Base-by-base conservation (phyloP, 2,888 invertebrate genomes). In the Mesorhabditis sp. region DNA sequence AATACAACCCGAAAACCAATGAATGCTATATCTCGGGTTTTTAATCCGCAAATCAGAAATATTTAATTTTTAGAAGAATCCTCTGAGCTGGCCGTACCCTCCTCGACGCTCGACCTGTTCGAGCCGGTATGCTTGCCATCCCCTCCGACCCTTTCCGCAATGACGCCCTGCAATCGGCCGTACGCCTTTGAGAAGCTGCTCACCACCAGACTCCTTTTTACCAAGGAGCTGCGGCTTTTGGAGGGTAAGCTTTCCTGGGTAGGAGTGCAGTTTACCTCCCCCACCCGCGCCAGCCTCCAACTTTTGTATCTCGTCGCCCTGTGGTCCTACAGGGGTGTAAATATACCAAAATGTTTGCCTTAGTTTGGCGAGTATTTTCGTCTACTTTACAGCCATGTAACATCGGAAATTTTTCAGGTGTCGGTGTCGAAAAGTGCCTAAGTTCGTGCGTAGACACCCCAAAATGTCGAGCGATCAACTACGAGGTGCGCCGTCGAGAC, bases 91-190 rank as follows among this genome's bases (percentile, higher is more conserved):
- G 75, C 76, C 44, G 74, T 78, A 66, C 74, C 79, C 10, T 79
- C 83, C 0, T 66, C 73, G 15, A 72, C 70, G 4, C 71, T 80
- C 7, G 81, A 83, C 74, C 76, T 84, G 13, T 84, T 78, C 71
- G 84, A 84, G 72, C 83, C 83, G 28, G 74, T 83, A 61, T 83
- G 83, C 70, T 71, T 83, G 64, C 67, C 67, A 13, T 73, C 74
- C 50, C 28, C 28, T 28, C 28, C 28, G 28, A 28, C 28, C 28
- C 28, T 28, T 28, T 28, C 28, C 28, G 28, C 28, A 1, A 28
- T 28, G 28, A 28, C 28, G 28, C 28, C 28, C 28, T 82, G 81
- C 73, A 77, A 76, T 67, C 73, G 79, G 43, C 79, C 78, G 45
- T 80, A 77, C 69, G 68, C 76, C 4, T 79, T 74, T 62, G 80